Conservation (phyloP, 1,140 invertebrate genomes). For the Trigoniulus corallinus region DNA sequence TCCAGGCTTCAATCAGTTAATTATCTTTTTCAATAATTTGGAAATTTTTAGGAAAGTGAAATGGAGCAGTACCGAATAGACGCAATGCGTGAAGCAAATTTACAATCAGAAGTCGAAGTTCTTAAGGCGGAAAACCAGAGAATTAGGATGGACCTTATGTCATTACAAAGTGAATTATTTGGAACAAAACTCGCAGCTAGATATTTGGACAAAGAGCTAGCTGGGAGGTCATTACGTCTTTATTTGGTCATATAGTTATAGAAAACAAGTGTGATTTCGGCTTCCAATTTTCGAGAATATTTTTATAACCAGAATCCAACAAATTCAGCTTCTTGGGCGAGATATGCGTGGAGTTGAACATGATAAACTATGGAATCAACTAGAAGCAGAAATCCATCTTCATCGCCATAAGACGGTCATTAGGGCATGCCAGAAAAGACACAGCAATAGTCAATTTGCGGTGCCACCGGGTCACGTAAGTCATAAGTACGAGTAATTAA, state of each 20-base stretch:
- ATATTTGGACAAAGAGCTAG: conserved; percentile 70
- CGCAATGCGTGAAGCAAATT: conserved; percentile 22
- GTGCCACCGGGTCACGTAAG: conserved; percentile 29
- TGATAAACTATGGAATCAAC: conserved; percentile 63
- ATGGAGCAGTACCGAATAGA: conserved; percentile 27
- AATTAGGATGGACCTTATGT: conserved; percentile 46
- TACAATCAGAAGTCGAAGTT: conserved; percentile 44
- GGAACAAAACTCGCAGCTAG: conserved; percentile 64
- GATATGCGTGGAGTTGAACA: conserved; percentile 58
- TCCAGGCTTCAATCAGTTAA: too few relatives aligned
- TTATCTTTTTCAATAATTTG: too few relatives aligned
- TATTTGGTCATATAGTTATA: too few relatives aligned
- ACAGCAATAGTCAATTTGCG: conserved; percentile 14
- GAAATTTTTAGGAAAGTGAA: conserved; percentile 20
- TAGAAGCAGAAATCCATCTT: conserved; percentile 69
- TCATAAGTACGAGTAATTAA: conserved; percentile 2
- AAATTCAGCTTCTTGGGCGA: conserved; percentile 57
- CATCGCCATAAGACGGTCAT: conserved; percentile 69
- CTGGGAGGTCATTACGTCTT: conserved; percentile 37
- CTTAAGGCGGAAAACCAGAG: conserved; percentile 49
- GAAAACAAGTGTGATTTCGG: too few relatives aligned
- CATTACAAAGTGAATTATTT: conserved; percentile 61
- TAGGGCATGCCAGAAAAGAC: conserved; percentile 29
- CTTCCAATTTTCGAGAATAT: too few relatives aligned
- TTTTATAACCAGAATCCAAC: conserved; percentile 46